Percentiles rank a stretch among this genome's conserved stretches.
Conservation (phyloP, 2,113 vertebrate species). For the Rhinichthys klamathensis region DNA sequence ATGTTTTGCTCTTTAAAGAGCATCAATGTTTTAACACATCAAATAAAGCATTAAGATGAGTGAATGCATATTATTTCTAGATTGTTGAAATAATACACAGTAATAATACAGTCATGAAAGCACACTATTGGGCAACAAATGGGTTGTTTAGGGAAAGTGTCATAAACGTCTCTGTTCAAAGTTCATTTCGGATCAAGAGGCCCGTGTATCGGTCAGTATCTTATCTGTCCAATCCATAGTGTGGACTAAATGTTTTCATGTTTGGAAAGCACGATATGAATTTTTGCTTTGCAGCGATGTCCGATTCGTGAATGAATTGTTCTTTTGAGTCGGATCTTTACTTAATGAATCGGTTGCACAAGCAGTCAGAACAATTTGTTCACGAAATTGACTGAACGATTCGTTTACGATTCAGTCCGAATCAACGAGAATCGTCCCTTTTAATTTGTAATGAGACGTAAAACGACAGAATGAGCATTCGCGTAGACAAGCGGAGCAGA, state of each 20-base stretch:
- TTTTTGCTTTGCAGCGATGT: background rate
- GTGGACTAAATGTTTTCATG: background rate
- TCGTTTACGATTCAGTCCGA: background rate
- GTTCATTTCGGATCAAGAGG: constrained; percentile 60
- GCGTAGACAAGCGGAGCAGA: no score
- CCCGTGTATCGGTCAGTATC: background rate
- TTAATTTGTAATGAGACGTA: no score
- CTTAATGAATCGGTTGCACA: background rate
- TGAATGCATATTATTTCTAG: background rate
- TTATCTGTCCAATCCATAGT: background rate
- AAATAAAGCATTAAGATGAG: background rate
- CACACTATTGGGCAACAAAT: constrained; percentile 22
- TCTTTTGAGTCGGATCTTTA: constrained; percentile 10
- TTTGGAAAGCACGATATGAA: background rate
- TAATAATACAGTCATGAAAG: background rate
- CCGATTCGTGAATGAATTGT: background rate
- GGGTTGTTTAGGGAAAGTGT: background rate
- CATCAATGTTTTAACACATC: background rate
- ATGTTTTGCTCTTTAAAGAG: background rate
- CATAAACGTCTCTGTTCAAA: constrained; percentile 63
- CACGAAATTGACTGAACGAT: background rate
- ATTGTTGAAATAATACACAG: background rate
- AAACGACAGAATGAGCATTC: no score
- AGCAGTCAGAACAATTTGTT: background rate
- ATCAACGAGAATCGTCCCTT: background rate